phyloP scores from a whole-genome alignment of 2,888 invertebrate species.

The Drosophila birchii region DNA sequence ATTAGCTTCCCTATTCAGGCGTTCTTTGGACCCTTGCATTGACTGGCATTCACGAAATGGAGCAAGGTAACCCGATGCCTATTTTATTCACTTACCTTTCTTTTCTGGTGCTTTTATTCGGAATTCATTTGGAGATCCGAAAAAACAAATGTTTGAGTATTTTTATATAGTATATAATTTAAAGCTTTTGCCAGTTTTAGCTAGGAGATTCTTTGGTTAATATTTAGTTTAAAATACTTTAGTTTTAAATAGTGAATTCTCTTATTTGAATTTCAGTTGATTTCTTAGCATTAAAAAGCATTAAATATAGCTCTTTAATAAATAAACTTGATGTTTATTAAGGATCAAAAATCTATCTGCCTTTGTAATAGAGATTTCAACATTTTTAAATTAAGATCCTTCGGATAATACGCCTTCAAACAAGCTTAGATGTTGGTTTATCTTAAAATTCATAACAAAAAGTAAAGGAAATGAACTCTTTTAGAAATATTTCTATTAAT shows the following conservation, averaged over 20 bases:
- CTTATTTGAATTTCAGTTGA: neutral
- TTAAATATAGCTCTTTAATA: too few relatives aligned
- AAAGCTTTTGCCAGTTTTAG: neutral
- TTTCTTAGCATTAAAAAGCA: neutral
- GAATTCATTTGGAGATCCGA: neutral
- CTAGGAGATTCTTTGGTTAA: neutral
- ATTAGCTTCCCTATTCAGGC: slow-evolving; percentile 33
- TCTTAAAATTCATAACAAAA: neutral
- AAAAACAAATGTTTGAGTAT: neutral
- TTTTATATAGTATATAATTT: neutral
- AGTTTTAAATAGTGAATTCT: neutral
- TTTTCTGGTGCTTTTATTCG: neutral
- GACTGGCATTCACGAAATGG: slow-evolving; percentile 11
- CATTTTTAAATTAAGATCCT: neutral
- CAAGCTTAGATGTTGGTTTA: neutral
- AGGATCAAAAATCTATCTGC: neutral
- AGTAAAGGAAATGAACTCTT: neutral
- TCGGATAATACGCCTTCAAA: neutral
- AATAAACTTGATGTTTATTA: neutral
- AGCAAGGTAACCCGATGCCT: slow-evolving; percentile 2
- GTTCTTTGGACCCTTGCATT: slow-evolving; percentile 24
- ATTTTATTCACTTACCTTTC: slow-evolving; percentile 7
- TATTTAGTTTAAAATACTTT: neutral
- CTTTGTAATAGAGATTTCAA: neutral
- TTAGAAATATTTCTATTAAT: neutral